Evolutionary conservation across 2,888 invertebrate genomes (phyloP).

Genomic region (Heteromurus nitidus): DNA sequence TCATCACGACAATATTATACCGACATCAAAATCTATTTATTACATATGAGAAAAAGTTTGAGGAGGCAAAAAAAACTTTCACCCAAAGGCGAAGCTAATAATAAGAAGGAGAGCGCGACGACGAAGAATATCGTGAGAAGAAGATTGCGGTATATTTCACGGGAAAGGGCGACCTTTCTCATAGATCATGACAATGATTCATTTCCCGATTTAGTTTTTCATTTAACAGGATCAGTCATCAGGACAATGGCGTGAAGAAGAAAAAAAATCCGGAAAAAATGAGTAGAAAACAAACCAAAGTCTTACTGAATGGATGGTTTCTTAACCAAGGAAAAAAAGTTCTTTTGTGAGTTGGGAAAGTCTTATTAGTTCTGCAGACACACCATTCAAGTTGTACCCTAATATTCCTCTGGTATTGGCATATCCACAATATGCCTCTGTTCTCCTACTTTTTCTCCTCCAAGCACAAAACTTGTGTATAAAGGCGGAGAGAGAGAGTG

Average conservation of each 20-base stretch:
- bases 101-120: neutral
- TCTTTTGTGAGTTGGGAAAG: constrained; percentile 15
- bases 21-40: neutral
- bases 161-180: neutral
- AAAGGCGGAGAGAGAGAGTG: neutral
- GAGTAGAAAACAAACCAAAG: constrained; percentile 38
- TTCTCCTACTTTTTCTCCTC: constrained; percentile 2
- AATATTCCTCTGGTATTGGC: constrained; percentile 11
- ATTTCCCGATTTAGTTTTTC: constrained; percentile 51
- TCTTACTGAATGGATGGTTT: constrained; percentile 17
- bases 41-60: neutral
- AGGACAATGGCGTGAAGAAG: constrained; percentile 34
- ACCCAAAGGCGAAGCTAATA: neutral
- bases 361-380: constrained; percentile 50
- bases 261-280: constrained; percentile 25
- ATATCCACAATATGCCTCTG: constrained; percentile 1
- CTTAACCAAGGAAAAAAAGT: constrained; percentile 24
- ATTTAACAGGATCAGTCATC: constrained; percentile 33
- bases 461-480: neutral
- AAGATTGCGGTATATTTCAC: neutral
- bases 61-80: neutral
- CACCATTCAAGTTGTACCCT: constrained; percentile 14
- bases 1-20: neutral
- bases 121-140: neutral
- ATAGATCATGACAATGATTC: constrained; percentile 42